A percentile compares a stretch with the other conserved stretches of the same genome.
phyloP scores from a whole-genome alignment of 2,797 vertebrate species.

The Periophthalmus magnuspinnatus region DNA sequence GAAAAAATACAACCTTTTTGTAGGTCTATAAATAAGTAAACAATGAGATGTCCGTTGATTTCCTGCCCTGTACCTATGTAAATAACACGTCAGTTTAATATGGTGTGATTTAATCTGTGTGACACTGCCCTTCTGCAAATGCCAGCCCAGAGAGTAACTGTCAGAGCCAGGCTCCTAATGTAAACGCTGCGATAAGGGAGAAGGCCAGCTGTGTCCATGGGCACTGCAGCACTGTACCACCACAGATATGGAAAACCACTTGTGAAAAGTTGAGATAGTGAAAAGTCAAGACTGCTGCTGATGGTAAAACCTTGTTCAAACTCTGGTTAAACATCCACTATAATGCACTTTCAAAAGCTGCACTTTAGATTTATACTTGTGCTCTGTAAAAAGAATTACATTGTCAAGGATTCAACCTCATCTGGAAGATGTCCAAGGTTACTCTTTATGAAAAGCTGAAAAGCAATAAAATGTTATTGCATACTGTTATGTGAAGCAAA shows the following conservation, averaged over 20 bases:
- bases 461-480: neutral
- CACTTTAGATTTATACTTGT: neutral
- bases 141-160: constrained; percentile 68
- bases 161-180: constrained; percentile 66
- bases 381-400: neutral
- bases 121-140: constrained; percentile 66
- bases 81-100: constrained; percentile 18
- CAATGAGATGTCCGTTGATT: constrained; percentile 1
- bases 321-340: neutral
- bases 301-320: neutral
- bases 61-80: constrained; percentile 15
- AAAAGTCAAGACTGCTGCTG: constrained; percentile 12
- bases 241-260: constrained; percentile 15
- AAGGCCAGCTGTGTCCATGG: constrained; percentile 52
- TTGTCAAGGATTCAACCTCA: neutral
- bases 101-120: constrained; percentile 30
- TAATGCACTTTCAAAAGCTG: neutral
- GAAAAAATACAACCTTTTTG: neutral
- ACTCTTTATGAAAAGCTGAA: neutral
- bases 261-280: constrained; percentile 8
- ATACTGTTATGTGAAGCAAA: neutral
- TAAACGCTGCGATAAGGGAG: constrained; percentile 54
- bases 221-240: constrained; percentile 36
- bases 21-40: neutral
- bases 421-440: neutral